Evolutionary conservation across 2,888 invertebrate genomes (phyloP).

Genomic region (Nomada fabriciana): DNA sequence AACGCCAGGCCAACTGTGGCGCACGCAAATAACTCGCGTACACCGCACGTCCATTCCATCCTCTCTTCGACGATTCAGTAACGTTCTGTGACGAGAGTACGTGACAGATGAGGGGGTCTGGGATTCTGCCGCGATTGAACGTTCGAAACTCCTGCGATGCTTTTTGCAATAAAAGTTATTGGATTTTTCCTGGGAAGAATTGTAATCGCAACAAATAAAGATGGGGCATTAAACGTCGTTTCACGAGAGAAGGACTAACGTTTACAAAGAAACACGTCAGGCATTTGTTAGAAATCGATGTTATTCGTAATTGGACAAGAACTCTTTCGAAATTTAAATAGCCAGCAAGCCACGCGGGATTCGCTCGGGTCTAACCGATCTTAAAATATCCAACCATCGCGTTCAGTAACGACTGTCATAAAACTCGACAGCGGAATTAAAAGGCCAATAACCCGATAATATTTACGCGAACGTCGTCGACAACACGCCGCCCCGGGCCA

Average conservation of each 20-base stretch:
- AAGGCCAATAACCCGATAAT: neutral
- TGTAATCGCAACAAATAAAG: too few species aligned
- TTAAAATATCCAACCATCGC: constrained; percentile 8
- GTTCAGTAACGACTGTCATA: neutral
- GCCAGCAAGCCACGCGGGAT: neutral
- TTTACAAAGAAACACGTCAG: too few species aligned
- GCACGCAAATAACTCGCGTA: constrained; percentile 25
- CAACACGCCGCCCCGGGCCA: neutral
- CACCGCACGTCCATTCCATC: neutral
- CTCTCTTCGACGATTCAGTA: neutral
- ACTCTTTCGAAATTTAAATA: neutral
- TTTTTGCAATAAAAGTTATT: too few species aligned
- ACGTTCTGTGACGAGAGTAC: neutral
- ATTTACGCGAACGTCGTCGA: neutral
- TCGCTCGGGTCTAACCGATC: neutral
- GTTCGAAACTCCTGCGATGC: too few species aligned
- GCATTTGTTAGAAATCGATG: too few species aligned
- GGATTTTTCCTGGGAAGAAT: too few species aligned
- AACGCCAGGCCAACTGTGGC: neutral
- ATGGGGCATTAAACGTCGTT: too few species aligned
- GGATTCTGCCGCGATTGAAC: too few species aligned
- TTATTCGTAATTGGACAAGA: too few species aligned
- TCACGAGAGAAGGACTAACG: too few species aligned
- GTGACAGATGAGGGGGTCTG: too few species aligned
- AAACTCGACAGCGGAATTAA: constrained; percentile 3